Conservation (phyloP, 2,113 vertebrate species). For the Gorsachius goisagi region DNA sequence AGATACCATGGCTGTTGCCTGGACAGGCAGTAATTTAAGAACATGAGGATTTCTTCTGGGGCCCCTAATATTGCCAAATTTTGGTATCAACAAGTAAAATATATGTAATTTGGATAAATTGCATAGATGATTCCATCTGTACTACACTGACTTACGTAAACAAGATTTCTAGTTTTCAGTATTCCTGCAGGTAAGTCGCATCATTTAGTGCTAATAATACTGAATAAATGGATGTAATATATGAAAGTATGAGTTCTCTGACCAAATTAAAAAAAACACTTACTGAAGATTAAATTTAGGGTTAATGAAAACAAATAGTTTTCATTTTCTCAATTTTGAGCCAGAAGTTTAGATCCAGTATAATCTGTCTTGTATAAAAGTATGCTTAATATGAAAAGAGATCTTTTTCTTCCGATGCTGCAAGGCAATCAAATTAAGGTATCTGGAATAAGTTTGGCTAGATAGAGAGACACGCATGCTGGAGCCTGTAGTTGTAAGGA, state of each 20-base stretch:
- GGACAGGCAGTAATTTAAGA: not conserved
- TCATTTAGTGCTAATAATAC: not conserved
- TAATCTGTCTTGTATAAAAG: not conserved
- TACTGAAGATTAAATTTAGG: not conserved
- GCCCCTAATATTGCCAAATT: not conserved
- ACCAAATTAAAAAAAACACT: not conserved
- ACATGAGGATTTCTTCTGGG: not conserved
- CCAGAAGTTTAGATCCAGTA: not conserved
- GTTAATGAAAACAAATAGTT: not conserved
- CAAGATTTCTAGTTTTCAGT: not conserved
- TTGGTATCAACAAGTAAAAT: not conserved
- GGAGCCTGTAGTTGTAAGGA: not conserved
- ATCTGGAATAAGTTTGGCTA: not conserved
- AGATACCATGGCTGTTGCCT: not conserved
- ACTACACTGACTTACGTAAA: not conserved
- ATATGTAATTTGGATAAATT: not conserved
- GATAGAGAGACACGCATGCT: not conserved
- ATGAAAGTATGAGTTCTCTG: not conserved
- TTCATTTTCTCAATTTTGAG: not conserved
- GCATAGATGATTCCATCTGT: not conserved
- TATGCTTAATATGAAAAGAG: not conserved
- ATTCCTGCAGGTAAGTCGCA: not conserved
- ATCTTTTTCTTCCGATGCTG: not conserved
- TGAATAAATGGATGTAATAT: slow-evolving; percentile 10
- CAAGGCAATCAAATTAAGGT: not conserved